A percentile compares a stretch with the other conserved stretches of the same genome.
phyloP scores from a whole-genome alignment of 2,113 vertebrate genomes.

The Nerophis lumbriciformis region DNA sequence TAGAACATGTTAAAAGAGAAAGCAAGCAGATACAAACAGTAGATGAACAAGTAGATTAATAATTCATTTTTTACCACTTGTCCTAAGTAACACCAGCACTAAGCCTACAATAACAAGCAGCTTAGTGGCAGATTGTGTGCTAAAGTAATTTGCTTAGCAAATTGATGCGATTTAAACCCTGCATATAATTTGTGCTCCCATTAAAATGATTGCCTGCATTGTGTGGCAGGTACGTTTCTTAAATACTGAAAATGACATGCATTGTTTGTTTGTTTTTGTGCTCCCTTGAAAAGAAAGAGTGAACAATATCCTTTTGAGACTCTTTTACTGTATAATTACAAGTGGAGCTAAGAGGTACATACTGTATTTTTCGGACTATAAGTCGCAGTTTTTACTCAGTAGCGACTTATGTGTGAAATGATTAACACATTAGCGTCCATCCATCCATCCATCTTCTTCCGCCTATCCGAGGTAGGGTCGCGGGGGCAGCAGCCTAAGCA shows the following conservation, averaged over 20 bases:
- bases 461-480: too few relatives aligned
- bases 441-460: too few relatives aligned
- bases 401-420: too few relatives aligned
- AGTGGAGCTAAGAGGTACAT: not conserved
- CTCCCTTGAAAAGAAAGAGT: not conserved
- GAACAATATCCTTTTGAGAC: not conserved
- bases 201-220: not conserved
- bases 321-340: not conserved
- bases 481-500: too few relatives aligned
- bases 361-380: too few relatives aligned
- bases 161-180: slow-evolving; percentile 39
- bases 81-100: slow-evolving; percentile 2
- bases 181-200: too few relatives aligned
- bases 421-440: too few relatives aligned
- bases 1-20: too few relatives aligned
- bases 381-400: too few relatives aligned
- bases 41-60: too few relatives aligned
- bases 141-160: slow-evolving; percentile 53
- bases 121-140: slow-evolving; percentile 32
- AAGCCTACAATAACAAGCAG: not conserved
- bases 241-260: not conserved
- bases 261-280: not conserved
- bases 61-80: too few relatives aligned
- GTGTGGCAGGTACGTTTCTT: not conserved
- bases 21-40: too few relatives aligned